These are phyloP conservation scores for Tetrao urogallus DNA, from an alignment of 2,113 vertebrate genomes.

Conservation along the genomic window DNA sequence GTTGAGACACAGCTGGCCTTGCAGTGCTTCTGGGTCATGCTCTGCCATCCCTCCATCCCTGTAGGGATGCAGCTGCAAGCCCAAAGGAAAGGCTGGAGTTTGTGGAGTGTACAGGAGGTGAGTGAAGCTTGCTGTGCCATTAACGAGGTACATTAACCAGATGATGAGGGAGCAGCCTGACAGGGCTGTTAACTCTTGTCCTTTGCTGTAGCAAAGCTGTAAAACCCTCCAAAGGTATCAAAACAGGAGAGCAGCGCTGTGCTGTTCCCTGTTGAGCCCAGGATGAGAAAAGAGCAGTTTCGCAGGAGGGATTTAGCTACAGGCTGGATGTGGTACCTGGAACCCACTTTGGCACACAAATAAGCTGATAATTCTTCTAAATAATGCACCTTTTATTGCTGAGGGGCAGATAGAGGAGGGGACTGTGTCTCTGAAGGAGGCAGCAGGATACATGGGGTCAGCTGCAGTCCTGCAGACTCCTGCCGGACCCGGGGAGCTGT, in stretches of 20 bases:
- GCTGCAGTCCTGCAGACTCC: background rate
- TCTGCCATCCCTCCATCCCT: background rate
- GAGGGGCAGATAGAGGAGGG: background rate
- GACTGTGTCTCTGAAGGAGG: background rate
- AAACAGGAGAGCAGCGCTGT: background rate
- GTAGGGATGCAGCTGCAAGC: background rate
- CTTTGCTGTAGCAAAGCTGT: background rate
- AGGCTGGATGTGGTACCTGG: background rate
- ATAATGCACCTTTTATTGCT: constrained; percentile 30
- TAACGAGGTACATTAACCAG: background rate
- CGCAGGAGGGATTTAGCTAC: background rate
- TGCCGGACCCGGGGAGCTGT: background rate
- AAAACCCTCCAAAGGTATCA: background rate
- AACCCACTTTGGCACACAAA: constrained; percentile 10
- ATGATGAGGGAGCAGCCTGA: background rate
- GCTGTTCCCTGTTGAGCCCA: background rate
- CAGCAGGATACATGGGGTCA: background rate
- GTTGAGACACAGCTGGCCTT: background rate
- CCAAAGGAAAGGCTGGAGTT: background rate
- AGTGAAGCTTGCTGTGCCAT: background rate
- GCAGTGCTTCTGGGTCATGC: background rate
- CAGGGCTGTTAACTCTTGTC: constrained; percentile 14
- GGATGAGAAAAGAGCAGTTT: background rate
- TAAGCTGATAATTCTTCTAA: constrained; percentile 48
- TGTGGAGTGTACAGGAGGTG: background rate